Evolutionary conservation across 2,113 vertebrate genomes (phyloP), one percentile per base, ranked within the genome.

Genomic region (Heterotis niloticus): DNA sequence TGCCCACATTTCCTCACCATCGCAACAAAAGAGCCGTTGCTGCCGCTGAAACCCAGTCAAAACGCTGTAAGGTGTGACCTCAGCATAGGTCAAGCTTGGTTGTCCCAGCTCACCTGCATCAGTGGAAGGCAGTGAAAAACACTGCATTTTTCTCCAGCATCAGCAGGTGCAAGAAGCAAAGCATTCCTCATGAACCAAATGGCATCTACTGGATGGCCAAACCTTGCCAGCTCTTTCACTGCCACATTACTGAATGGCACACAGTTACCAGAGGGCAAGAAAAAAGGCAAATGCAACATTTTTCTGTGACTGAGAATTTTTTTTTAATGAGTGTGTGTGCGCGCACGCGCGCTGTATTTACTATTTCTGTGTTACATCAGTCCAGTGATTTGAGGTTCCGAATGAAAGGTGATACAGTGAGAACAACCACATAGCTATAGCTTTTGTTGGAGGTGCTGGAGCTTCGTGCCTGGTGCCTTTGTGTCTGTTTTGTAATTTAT

Each of bases 1-100:
- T 99, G 97, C 97, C 97, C 0, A 99, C 97, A 52, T 99, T 99
- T 83, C 97, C 97, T 0, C 97, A 99, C 83, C 97, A 99, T 73
- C 96, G 96, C 29, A 99, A 99, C 91, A 98, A 98, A 83, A 88
- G 94, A 1, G 89, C 86, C 0, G 89, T 90, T 0, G 13, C 77
- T 0, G 82, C 72, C 0, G 2, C 74, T 0, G 95, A 97, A 70
- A 87, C 82, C 82, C 92, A 90, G 70, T 87, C 89, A 0, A 98
- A 98, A 79, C 91, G 93, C 10, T 87, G 89, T 88, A 95, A 93
- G 84, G 93, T 94, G 11, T 96, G 92, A 96, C 1, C 4, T 64
- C 34, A 34, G n/a, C 7, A 44, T n/a, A 44, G 7, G 34, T 44
- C 34, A 44, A 44, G 56, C n/a, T 51, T 17, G n/a, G 68, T 34